Base-by-base conservation (phyloP, 1,140 invertebrate species). In the Trissolcus basalis region DNA sequence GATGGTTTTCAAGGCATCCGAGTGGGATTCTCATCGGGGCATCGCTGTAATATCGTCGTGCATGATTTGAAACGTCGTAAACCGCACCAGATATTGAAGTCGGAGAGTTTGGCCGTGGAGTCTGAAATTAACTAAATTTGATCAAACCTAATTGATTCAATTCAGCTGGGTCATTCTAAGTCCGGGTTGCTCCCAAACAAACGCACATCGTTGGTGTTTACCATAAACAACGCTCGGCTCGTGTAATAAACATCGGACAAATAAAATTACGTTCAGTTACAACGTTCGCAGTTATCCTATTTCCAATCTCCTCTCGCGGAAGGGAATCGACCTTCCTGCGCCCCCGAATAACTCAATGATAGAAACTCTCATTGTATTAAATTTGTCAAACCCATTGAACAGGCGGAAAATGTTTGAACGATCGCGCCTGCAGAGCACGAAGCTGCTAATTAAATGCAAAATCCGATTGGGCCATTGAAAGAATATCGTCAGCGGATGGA, bases 131-230 rank as follows among this genome's bases (percentile, higher is more conserved):
- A 54, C 47, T 59, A 59, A 63, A 71, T 71, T 71, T 19, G 36
- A 58, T 61, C 50, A 61, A 9, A 45, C 39, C 13, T 50, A 61
- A 71, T 63, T 63, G 53, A 71, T 60, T 56, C 43, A 61, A 71
- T 63, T 54, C 10, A 8, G 19, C 45, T 27, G 39, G 58, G 45
- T 56, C 58, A 63, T 63, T 44, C 44, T 53, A 63, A 71, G 53
- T 63, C 59, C 58, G 55, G 43, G 11, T 58, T 58, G 51, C 8
- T 15, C n/a, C 13, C 50, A 36, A 27, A 39, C 54, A 12, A 39
- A 0, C n/a, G 32, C 19, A 14, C 67, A 51, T 51, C 53, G 9
- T 10, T 15, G n/a, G 15, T 16, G 47, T 61, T 61, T 54, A 55
- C 43, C 49, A 54, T 60, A 70, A 70, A 44, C 50, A 61, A 50